Base-by-base conservation (phyloP, 2,113 vertebrate species). In the Vulpes lagopus region DNA sequence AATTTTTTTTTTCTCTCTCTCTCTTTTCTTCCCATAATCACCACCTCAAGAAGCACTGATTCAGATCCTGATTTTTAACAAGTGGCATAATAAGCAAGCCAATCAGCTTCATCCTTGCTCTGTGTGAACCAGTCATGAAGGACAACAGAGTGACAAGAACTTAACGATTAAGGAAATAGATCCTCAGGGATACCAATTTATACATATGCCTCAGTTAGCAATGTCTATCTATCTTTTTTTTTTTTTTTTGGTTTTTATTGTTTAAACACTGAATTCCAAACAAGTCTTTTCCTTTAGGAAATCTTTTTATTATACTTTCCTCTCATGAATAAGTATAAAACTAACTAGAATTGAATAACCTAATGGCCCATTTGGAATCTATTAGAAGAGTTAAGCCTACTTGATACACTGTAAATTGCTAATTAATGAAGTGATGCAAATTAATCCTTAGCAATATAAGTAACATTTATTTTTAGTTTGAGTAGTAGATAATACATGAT, bases 351-450 rank as follows among this genome's bases (percentile, higher is more conserved):
- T 30, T 87, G 12, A 96, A 90, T 64, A 88, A 30, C 10, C 8
- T 73, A 85, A 60, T 84, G 17, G n/a, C 16, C 23, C 14, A 53
- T 92, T 84, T 73, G 43, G 49, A 94, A 88, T 96, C 59, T 71
- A 74, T 86, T 96, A 81, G 53, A 92, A 23, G 16, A 65, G 17
- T 43, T 80, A 94, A n/a, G 83, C 14, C 32, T 35, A 81, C 25
- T 85, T 96, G 43, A 92, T 95, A 90, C 3, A 73, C 78, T 76
- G 38, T 5, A 94, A 96, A 96, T 94, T 82, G 12, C 67, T 96
- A 94, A 89, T 87, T 91, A 94, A 86, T 95, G 76, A 95, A 95
- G 43, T 87, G 38, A 59, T 93, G 25, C 23, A 83, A 92, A 74
- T 84, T 94, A 95, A 89, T 89, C n/a, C 59, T 89, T 88, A 94